Evolutionary conservation across 2,888 invertebrate genomes (phyloP).

Genomic region (Dorcus parallelipipedus): DNA sequence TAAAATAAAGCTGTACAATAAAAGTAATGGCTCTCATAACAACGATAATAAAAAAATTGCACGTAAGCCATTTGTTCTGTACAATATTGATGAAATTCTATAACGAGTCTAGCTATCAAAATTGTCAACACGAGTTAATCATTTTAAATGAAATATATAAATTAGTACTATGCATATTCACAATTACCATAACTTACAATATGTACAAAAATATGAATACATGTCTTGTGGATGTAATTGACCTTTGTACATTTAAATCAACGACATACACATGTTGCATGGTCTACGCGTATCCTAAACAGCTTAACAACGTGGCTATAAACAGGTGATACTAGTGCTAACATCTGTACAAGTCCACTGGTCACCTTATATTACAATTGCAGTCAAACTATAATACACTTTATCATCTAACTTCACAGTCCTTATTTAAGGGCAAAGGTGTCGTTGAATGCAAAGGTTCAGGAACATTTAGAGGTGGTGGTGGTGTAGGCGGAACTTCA

Average conservation of each 20-base stretch:
- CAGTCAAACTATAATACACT: constrained; percentile 35
- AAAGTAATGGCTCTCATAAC: constrained; percentile 46
- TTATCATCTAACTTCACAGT: constrained; percentile 88
- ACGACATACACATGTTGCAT: constrained; percentile 35
- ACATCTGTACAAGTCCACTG: constrained; percentile 44
- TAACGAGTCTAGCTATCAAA: constrained; percentile 51
- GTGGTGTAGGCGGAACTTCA: constrained; percentile 36
- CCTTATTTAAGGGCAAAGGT: constrained; percentile 68
- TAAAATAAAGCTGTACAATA: constrained; percentile 42
- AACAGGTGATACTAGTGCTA: constrained; percentile 38
- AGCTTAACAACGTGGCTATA: constrained; percentile 44
- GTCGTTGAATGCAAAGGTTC: constrained; percentile 36
- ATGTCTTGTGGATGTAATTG: constrained; percentile 51
- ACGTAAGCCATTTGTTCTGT: constrained; percentile 51
- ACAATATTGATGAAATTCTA: constrained; percentile 48
- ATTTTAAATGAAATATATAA: constrained; percentile 51
- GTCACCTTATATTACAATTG: constrained; percentile 37
- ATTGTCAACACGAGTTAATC: constrained; percentile 52
- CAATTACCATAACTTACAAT: constrained; percentile 52
- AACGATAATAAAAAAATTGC: constrained; percentile 45
- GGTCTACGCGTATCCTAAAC: constrained; percentile 41
- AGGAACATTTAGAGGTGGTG: constrained; percentile 14
- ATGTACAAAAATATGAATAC: constrained; percentile 58
- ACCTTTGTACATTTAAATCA: constrained; percentile 53
- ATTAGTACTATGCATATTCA: constrained; percentile 51